These are phyloP conservation scores for Steromphala cineraria DNA, from an alignment of 2,888 invertebrate species.

Conservation along the genomic window DNA sequence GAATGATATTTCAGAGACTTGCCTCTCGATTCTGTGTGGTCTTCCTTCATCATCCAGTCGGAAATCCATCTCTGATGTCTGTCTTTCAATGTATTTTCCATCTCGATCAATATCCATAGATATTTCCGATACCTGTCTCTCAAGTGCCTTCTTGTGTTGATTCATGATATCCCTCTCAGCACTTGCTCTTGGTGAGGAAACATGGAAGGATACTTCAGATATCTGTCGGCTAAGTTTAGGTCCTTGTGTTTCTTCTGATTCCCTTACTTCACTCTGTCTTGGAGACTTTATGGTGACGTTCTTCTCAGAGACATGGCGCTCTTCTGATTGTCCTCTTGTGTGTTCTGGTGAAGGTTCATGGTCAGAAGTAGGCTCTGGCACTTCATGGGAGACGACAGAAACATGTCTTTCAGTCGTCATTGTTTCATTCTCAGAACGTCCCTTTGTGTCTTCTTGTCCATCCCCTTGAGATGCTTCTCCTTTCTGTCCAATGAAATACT, in stretches of 20 bases:
- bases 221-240: background rate
- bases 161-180: background rate
- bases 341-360: background rate
- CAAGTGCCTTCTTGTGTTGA: background rate
- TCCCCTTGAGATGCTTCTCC: background rate
- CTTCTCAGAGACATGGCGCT: background rate
- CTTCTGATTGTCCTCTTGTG: background rate
- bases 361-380: background rate
- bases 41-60: background rate
- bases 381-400: background rate
- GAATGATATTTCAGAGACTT: background rate
- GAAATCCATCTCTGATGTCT: background rate
- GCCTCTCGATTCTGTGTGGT: background rate
- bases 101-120: slow-evolving; percentile 14
- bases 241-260: background rate
- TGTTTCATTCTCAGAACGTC: background rate
- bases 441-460: background rate
- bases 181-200: background rate
- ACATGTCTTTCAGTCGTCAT: background rate
- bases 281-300: background rate
- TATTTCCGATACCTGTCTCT: slow-evolving; percentile 22
- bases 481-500: slow-evolving; percentile 30
- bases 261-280: background rate
- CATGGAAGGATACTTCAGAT: background rate
- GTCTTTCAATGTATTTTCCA: background rate